Conservation (phyloP, 2,113 vertebrate species). For the Malaclemys terrapin region DNA sequence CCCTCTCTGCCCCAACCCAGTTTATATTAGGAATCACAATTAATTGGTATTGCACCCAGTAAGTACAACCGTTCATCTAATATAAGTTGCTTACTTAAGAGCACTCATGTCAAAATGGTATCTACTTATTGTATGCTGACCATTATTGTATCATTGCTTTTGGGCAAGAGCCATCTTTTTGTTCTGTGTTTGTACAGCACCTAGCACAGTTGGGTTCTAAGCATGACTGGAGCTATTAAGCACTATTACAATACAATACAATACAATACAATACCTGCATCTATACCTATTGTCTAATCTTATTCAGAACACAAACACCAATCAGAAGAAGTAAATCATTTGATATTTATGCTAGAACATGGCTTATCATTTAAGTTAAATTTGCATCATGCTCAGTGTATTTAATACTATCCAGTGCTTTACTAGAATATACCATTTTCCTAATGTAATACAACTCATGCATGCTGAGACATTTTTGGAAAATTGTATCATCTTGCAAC, state of each 20-base stretch:
- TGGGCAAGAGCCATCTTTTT: background rate
- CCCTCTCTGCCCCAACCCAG: background rate
- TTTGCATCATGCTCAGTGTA: constrained; percentile 68
- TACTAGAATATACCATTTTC: constrained; percentile 70
- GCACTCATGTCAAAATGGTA: background rate
- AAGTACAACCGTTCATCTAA: background rate
- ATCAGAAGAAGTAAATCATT: constrained; percentile 59
- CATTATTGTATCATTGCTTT: background rate
- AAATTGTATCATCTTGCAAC: constrained; percentile 62
- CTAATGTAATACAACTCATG: constrained; percentile 73
- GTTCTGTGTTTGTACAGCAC: background rate
- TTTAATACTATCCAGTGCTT: constrained; percentile 72
- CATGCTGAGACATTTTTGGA: constrained; percentile 64
- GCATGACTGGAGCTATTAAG: background rate
- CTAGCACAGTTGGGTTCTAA: background rate
- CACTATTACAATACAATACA: background rate
- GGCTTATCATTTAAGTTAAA: constrained; percentile 73
- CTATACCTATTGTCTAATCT: constrained; percentile 17
- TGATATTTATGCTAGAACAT: constrained; percentile 66
- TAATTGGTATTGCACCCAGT: background rate
- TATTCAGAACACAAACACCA: constrained; percentile 56
- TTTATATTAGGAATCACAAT: background rate
- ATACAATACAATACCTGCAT: background rate
- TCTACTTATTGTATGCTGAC: background rate
- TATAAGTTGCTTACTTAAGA: background rate